phyloP scores from a whole-genome alignment of 2,888 invertebrate genomes.

The Drosophila monieri region DNA sequence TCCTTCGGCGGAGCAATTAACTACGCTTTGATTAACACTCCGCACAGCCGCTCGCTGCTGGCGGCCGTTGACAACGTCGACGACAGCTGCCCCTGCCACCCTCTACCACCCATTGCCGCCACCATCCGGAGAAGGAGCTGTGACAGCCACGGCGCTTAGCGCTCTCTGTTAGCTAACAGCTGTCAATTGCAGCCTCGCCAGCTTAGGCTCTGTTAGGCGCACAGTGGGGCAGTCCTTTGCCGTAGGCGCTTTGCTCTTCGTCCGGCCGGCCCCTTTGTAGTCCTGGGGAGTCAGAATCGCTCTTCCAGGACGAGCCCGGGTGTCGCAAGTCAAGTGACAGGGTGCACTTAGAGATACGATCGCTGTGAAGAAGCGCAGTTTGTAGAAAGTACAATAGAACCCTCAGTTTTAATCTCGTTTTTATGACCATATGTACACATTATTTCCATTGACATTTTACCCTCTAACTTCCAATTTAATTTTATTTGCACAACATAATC shows the following conservation, averaged over 20 bases:
- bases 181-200: constrained; percentile 70
- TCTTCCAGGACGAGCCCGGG: not conserved
- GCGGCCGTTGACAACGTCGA: constrained; percentile 68
- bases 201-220: constrained; percentile 34
- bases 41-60: constrained; percentile 34
- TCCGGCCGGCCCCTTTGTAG: not conserved
- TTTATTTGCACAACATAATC: too few species aligned
- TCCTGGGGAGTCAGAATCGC: constrained; percentile 3
- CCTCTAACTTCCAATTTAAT: too few species aligned
- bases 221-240: constrained; percentile 19
- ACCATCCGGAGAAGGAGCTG: not conserved
- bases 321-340: not conserved
- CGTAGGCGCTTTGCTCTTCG: not conserved
- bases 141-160: constrained; percentile 44
- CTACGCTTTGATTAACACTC: constrained; percentile 81
- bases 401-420: too few species aligned
- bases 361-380: not conserved
- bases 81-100: constrained; percentile 57
- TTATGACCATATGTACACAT: too few species aligned
- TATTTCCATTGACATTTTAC: too few species aligned
- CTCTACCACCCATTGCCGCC: not conserved
- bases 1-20: constrained; percentile 77
- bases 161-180: constrained; percentile 70
- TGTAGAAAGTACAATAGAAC: not conserved
- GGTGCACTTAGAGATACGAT: not conserved